Conservation (phyloP, 2,113 vertebrate genomes). For the Acrocephalus kingi region DNA sequence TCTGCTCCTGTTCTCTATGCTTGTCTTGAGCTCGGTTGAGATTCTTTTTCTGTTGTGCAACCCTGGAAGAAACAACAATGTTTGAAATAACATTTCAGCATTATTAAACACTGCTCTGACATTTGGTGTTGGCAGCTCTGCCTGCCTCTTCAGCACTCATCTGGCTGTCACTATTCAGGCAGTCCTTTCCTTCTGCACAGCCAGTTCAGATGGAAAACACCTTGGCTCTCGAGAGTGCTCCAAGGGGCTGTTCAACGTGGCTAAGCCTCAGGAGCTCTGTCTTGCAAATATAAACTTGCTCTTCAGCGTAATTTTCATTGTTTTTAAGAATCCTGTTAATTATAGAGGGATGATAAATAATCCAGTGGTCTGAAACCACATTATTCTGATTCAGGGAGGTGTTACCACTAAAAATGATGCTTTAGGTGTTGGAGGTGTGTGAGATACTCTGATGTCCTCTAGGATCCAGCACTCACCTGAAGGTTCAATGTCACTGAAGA, state of each 20-base stretch:
- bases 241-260: not conserved
- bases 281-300: not conserved
- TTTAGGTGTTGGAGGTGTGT: not conserved
- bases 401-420: not conserved
- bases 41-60: not conserved
- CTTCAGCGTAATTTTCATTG: not conserved
- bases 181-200: not conserved
- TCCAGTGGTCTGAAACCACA: not conserved
- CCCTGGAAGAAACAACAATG: not conserved
- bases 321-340: not conserved
- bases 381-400: not conserved
- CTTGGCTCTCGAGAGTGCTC: not conserved
- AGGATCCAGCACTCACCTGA: not conserved
- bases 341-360: not conserved
- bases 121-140: not conserved
- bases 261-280: not conserved
- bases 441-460: not conserved
- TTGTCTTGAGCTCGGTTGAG: not conserved
- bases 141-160: not conserved
- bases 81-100: not conserved
- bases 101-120: not conserved
- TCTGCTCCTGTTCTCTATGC: not conserved
- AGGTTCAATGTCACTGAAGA: not conserved
- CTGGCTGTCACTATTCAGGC: not conserved
- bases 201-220: not conserved